Evolutionary conservation across 2,797 vertebrate species (phyloP), one percentile per base, ranked within the genome.

Genomic region (Lutjanus campechanus): DNA sequence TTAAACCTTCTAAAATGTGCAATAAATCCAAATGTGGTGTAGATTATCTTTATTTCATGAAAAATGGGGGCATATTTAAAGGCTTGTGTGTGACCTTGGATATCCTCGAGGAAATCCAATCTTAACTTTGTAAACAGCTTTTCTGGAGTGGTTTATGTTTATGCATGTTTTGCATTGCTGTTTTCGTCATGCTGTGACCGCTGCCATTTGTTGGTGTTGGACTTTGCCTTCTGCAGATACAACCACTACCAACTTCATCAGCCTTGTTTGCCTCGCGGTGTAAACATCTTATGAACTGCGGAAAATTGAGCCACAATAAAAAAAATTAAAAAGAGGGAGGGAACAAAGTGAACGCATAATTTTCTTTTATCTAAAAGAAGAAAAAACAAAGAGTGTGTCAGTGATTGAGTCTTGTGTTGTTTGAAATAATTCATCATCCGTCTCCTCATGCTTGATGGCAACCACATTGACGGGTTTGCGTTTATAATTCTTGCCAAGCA

Each of bases 131-230:
- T 89, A 89, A 92, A 93, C 86, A 91, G 77, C 60, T 79, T 82
- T 61, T 88, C 20, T 73, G 55, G 29, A 67, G 54, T 53, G 51
- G 78, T 82, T 88, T 82, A 50, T 92, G 84, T 90, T 85, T 86
- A 51, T 80, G 62, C 73, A 11, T 87, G 77, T 83, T 86, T 76
- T 73, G 58, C 82, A 10, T 83, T 77, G 71, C 59, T 81, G 75
- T 76, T 87, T 82, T 82, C 46, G 53, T 91, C 84, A 73, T 58
- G 82, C 69, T 78, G 77, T 79, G 66, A 82, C 72, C 0, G 1
- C 40, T 62, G 70, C 79, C 73, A 83, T 91, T 87, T 84, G 76
- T 83, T 85, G 82, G 63, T 85, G 73, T 88, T 81, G 68, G 60
- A 55, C 40, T 83, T 76, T 61, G 41, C 54, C 64, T 73, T 79